Evolutionary conservation across 2,113 vertebrate genomes (phyloP), one percentile per base, ranked within the genome.

Genomic region (Condylura cristata): DNA sequence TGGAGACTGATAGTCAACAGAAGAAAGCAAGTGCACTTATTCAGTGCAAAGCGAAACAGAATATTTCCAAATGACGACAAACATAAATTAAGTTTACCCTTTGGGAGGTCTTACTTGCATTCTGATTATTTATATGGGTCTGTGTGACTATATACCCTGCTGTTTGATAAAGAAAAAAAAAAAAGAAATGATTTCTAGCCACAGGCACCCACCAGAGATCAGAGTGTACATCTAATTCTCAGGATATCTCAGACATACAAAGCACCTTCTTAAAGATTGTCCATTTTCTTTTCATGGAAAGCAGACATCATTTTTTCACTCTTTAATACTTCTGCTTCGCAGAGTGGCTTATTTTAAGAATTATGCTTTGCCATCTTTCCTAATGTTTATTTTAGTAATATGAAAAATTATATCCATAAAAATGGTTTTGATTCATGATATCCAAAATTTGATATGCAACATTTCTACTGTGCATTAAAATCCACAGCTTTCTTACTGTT

Each of bases 301-400:
- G 85, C 93, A 96, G 88, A 97, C 82, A 30, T 84, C 60, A 97
- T 95, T 96, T 97, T 97, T 96, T 93, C 75, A 90, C 46, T 79
- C 83, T 92, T 44, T n/a, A 82, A 96, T 93, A 10, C 0, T 51
- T 86, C 70, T 26, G 10, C 17, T 44, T 53, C 65, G 10, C 66
- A 66, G 37, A 75, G 60, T 82, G 48, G 20, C 76, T 87, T 93
- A 17, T 68, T 28, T 89, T 82, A 87, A 82, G 46, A 93, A 88
- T 79, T 86, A 91, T 12, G 0, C 44, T 65, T 97, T 94, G 89
- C 41, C 80, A 74, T 78, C 60, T 86, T 86, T 53, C 72, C n/a
- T 95, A 79, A 41, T 6, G 2, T 72, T 95, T 90, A 85, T 84
- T 72, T 48, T 93, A 86, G 83, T 76, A 91, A 85, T 46, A 81